Conservation (phyloP, 2,113 vertebrate species). For the Mus musculus region DNA sequence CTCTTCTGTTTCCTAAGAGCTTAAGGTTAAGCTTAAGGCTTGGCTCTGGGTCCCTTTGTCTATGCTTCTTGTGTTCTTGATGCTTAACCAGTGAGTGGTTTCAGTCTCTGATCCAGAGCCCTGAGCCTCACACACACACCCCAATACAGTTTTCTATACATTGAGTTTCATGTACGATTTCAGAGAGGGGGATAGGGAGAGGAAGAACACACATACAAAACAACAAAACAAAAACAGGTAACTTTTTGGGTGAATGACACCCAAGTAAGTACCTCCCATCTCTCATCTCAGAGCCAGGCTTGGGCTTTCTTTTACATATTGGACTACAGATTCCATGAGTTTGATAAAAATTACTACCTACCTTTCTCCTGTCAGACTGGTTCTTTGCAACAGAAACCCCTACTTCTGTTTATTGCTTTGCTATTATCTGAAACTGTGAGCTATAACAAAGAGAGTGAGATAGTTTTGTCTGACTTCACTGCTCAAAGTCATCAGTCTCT, state of each 20-base stretch:
- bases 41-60: neutral
- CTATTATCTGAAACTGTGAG: neutral
- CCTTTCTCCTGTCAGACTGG: neutral
- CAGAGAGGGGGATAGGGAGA: neutral
- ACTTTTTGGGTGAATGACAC: neutral
- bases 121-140: neutral
- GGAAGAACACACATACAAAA: neutral
- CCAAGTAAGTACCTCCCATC: neutral
- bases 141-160: neutral
- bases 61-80: neutral
- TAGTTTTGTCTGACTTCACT: neutral
- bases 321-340: neutral
- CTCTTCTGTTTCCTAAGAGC: neutral
- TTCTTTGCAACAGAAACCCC: neutral
- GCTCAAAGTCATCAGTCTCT: constrained; percentile 4
- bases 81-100: neutral
- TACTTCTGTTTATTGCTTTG: neutral
- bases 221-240: neutral
- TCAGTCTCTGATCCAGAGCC: neutral
- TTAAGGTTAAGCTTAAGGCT: neutral
- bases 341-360: neutral
- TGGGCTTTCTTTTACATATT: neutral
- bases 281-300: neutral
- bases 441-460: neutral
- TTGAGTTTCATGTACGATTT: neutral